phyloP scores from a whole-genome alignment of 1,140 invertebrate species.

The Arctopsyche grandis region DNA sequence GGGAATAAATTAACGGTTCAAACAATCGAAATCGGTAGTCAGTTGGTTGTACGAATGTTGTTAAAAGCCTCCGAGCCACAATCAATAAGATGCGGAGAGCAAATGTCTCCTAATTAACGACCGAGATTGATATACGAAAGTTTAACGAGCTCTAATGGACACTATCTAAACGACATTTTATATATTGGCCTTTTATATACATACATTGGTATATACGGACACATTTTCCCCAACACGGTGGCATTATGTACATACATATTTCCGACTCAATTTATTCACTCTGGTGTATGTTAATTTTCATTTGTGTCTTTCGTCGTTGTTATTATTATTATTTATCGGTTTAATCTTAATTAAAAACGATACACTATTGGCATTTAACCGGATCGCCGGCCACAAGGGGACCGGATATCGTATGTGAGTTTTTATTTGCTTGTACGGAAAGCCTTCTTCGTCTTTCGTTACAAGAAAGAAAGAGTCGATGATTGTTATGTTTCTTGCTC shows the following conservation, averaged over 20 bases:
- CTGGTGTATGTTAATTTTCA: not conserved
- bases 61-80: conserved; percentile 31
- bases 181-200: conserved; percentile 29
- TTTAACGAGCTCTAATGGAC: conserved; percentile 30
- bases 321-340: conserved; percentile 2
- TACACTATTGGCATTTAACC: conserved; percentile 20
- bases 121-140: conserved; percentile 30
- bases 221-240: not conserved
- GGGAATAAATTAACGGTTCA: conserved; percentile 26
- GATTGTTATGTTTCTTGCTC: conserved; percentile 6
- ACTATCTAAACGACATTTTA: conserved; percentile 32
- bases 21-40: conserved; percentile 24
- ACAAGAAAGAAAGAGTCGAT: conserved; percentile 2
- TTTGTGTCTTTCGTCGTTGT: not conserved
- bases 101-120: conserved; percentile 32
- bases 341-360: conserved; percentile 20
- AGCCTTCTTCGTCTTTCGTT: not conserved
- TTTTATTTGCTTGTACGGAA: conserved; percentile 16
- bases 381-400: not conserved
- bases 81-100: conserved; percentile 26
- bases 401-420: conserved; percentile 23
- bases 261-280: conserved; percentile 8
- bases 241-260: no score
- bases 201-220: not conserved
- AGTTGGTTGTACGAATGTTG: not conserved